Evolutionary conservation across 1,140 invertebrate species (phyloP).

Genomic region (Lepidotrigona ventralis): DNA sequence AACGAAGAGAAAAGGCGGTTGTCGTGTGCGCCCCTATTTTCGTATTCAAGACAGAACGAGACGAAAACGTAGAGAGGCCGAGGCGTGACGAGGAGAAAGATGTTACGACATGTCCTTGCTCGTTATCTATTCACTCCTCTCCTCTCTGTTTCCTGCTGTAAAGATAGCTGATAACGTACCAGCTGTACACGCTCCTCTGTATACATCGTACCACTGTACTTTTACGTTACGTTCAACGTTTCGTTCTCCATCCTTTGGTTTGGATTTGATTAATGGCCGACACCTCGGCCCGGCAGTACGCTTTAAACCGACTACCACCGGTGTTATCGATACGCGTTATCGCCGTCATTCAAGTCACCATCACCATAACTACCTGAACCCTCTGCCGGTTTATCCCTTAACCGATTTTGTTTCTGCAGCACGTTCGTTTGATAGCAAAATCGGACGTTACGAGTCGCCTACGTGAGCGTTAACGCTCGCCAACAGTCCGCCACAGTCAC

Average conservation of each 20-base stretch:
- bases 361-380: not conserved
- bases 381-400: not conserved
- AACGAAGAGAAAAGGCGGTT: conserved; percentile 33
- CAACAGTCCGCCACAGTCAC: conserved; percentile 21
- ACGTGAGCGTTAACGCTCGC: conserved; percentile 12
- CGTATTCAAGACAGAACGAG: not conserved
- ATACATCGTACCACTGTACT: not conserved
- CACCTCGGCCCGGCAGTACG: not conserved
- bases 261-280: conserved; percentile 49
- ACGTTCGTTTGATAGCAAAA: conserved; percentile 28
- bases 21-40: not conserved
- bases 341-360: not conserved
- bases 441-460: conserved; percentile 10
- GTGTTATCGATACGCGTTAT: conserved; percentile 32
- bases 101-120: conserved; percentile 59
- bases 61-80: not conserved
- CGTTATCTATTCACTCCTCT: conserved; percentile 60
- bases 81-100: conserved; percentile 31
- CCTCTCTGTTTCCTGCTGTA: not conserved
- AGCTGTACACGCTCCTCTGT: conserved; percentile 31
- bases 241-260: conserved; percentile 22
- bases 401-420: conserved; percentile 28
- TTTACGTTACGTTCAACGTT: conserved; percentile 34
- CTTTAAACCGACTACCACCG: conserved; percentile 24
- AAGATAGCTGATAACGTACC: conserved; percentile 63